Conservation (phyloP, 2,797 vertebrate species). For the Erithacus rubecula region DNA sequence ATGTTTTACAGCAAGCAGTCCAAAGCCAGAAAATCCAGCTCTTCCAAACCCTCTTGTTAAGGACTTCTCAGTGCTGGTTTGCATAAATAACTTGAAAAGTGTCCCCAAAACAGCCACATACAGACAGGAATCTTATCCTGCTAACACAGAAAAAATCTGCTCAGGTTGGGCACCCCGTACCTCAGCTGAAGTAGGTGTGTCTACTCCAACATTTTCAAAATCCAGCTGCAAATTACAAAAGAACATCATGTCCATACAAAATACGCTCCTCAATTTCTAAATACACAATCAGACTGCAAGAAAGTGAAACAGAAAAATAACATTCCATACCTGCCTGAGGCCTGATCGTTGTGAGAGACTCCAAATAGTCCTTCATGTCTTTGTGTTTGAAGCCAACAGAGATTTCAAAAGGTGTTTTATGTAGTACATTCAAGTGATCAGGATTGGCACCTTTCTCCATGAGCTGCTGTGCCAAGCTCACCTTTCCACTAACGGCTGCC, state of each 20-base stretch:
- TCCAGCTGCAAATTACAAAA: not conserved
- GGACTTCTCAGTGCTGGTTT: not conserved
- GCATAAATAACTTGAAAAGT: not conserved
- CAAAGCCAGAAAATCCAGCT: not conserved
- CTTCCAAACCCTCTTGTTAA: not conserved
- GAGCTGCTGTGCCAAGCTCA: conserved; percentile 87
- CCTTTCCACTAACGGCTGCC: conserved; percentile 85
- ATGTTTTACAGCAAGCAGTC: not conserved
- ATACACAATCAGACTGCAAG: not conserved
- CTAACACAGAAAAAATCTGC: not conserved
- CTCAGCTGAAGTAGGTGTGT: not conserved
- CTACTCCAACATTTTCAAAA: not conserved
- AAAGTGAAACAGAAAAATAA: not conserved
- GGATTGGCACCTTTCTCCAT: conserved; percentile 92
- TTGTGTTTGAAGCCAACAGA: conserved; percentile 88
- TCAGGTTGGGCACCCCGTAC: not conserved
- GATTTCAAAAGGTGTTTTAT: conserved; percentile 92
- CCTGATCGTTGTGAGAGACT: conserved; percentile 89
- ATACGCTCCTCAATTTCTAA: not conserved
- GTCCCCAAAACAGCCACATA: not conserved
- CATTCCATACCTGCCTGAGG: conserved; percentile 84
- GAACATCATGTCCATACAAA: not conserved
- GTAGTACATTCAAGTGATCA: conserved; percentile 86
- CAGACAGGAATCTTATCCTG: not conserved
- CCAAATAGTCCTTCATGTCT: conserved; percentile 89